Base-by-base conservation (phyloP, 64 coral and sea anemone genomes). In the Porites australiensis region DNA sequence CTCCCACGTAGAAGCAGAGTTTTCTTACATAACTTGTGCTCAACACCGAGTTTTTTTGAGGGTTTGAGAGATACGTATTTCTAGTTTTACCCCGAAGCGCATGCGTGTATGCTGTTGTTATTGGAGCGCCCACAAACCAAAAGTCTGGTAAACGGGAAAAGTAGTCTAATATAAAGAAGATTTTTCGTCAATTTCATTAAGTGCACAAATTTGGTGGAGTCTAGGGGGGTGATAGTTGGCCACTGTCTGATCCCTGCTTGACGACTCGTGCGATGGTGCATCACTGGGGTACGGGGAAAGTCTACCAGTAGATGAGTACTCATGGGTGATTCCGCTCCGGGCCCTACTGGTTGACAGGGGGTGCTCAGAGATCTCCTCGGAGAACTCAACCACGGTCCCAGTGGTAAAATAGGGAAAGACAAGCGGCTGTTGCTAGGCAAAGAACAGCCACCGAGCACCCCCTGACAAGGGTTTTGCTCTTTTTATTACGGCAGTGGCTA, bases 351-450 rank as follows among this genome's bases (percentile, higher is more conserved):
- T 76, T 37, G 16, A 76, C 73, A 76, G 73, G 73, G 73, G 43
- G 72, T 74, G 72, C 72, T 74, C 72, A 74, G 43, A 74, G 37
- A 74, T 74, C 0, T 44, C 43, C 72, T 74, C 72, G 72, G 72
- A 44, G 44, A 20, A 1, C 11, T 37, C 44, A 76, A 19, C 73
- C 16, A 46, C 44, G 13, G 14, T 49, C 13, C 73, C 27, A 37
- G 27, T 37, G 27, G 27, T 37, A 37, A 37, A 37, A 37, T 37
- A 37, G 27, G 27, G 27, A 37, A 37, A 37, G 27, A 37, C 27
- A 37, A 37, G 0, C 27, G 27, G 27, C 27, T 37, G 27, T 37
- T 37, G 27, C 27, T 37, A 37, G 27, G 27, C 27, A 37, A 37
- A 37, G 16, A 69, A n/a, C 19, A 69, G 65, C 65, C 65, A 69